Conservation (phyloP, 2,113 vertebrate species). For the Lethenteron camtschaticum region DNA sequence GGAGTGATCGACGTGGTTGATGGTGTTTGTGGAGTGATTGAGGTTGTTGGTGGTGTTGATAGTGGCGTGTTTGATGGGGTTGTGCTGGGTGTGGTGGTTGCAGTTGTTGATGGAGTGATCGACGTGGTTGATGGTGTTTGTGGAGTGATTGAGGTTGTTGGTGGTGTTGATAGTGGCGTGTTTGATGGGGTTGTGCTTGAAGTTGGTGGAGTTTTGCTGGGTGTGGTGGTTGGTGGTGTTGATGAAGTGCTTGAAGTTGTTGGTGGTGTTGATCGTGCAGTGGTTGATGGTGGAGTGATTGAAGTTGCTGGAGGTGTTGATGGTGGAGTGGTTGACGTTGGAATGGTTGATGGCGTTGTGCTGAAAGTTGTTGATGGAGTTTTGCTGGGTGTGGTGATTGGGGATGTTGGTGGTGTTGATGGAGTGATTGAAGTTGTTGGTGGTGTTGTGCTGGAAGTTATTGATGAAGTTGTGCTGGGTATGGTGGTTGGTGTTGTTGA, state of each 20-base stretch:
- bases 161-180: background rate
- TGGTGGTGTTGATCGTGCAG: background rate
- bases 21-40: background rate
- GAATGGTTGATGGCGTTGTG: background rate
- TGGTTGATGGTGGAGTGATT: background rate
- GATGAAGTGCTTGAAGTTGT: background rate
- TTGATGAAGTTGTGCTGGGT: background rate
- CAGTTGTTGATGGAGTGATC: too few species aligned
- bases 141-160: background rate
- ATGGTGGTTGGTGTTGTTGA: background rate
- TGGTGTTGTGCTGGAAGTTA: background rate
- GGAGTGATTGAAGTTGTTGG: background rate
- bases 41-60: too few species aligned
- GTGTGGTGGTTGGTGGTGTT: background rate
- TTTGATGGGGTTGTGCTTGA: background rate
- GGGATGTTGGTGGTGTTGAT: background rate
- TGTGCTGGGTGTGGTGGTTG: background rate
- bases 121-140: background rate
- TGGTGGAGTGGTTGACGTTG: background rate
- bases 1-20: too few species aligned
- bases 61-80: background rate
- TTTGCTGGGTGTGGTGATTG: background rate
- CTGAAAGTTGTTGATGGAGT: background rate
- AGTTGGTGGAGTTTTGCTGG: background rate
- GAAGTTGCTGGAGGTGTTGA: background rate